phyloP scores from a whole-genome alignment of 2,113 vertebrate genomes.

The Etia nguti region DNA sequence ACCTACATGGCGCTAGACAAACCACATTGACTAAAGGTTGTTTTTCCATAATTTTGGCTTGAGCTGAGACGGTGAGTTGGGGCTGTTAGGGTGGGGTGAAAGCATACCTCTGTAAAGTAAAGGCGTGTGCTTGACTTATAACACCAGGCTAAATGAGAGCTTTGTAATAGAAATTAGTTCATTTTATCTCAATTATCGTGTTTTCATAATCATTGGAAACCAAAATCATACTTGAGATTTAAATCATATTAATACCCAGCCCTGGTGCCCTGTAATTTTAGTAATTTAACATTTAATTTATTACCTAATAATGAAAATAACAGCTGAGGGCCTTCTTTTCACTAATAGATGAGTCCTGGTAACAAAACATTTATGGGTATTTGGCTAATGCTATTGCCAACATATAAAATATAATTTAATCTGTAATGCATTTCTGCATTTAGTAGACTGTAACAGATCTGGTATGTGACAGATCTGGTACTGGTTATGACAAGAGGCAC shows the following conservation, averaged over 20 bases:
- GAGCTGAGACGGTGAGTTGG: background rate
- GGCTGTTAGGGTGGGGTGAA: background rate
- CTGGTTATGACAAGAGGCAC: conserved; percentile 37
- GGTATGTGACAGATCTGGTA: conserved; percentile 45
- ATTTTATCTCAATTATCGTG: background rate
- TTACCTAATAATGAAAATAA: background rate
- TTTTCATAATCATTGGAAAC: background rate
- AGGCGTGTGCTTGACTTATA: background rate
- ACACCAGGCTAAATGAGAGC: background rate
- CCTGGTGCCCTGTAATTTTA: background rate
- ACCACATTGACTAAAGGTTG: background rate
- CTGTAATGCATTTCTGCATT: background rate
- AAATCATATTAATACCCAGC: background rate
- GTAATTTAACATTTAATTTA: background rate
- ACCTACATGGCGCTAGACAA: background rate
- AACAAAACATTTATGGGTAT: background rate
- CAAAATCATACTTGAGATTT: background rate
- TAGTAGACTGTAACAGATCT: conserved; percentile 31
- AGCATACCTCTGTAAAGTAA: background rate
- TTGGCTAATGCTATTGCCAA: background rate
- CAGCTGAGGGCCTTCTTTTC: background rate
- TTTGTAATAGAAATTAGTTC: background rate
- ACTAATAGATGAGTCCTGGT: background rate
- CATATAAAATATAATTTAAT: background rate
- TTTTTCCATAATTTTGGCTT: background rate